Conservation (phyloP, 2,797 vertebrate genomes). For the Semotilus atromaculatus region DNA sequence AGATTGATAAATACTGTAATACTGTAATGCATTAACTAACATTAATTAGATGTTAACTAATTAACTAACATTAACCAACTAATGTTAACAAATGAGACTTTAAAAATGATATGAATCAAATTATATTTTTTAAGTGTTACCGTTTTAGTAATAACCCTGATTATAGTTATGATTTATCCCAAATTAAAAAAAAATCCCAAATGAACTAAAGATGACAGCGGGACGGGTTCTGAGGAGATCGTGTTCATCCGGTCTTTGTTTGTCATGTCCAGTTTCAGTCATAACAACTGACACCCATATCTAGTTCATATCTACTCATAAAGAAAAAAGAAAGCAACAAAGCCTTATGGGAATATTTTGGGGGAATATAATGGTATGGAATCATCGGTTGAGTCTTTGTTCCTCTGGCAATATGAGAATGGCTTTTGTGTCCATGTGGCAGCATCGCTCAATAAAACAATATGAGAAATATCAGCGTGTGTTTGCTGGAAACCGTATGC, state of each 20-base stretch:
- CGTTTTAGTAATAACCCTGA: neutral
- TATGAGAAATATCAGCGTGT: neutral
- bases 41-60: no score
- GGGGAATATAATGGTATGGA: neutral
- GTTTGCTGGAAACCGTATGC: slow-evolving; percentile 7
- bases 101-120: no score
- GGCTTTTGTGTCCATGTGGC: neutral
- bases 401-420: slow-evolving; percentile 11
- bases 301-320: neutral
- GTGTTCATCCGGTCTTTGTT: slow-evolving; percentile 1
- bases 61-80: no score
- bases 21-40: no score
- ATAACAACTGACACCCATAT: neutral
- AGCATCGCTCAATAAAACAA: neutral
- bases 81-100: no score
- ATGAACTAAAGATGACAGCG: neutral
- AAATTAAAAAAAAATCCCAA: no score
- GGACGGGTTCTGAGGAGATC: neutral
- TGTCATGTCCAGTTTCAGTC: neutral
- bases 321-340: neutral
- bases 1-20: no score
- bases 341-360: neutral
- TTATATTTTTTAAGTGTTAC: no score
- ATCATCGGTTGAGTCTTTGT: neutral
- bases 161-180: neutral